Evolutionary conservation across 2,113 vertebrate species (phyloP), one percentile per base, ranked within the genome.

Genomic region (Microcebus lehilahytsara): DNA sequence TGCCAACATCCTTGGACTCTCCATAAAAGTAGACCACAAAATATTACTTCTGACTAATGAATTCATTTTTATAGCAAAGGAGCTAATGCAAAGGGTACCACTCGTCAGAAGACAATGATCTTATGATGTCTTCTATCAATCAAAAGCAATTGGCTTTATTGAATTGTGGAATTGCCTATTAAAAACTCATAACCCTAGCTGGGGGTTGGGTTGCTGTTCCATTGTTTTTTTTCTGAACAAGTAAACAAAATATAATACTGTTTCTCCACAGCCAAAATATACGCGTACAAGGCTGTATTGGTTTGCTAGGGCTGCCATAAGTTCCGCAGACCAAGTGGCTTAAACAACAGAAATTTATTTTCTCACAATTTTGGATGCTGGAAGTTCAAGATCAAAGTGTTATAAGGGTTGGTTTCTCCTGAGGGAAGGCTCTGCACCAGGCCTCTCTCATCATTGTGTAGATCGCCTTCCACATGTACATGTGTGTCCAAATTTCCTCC

Each of bases 341-440:
- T 92, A 85, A 79, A 67, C 23, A 49, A 81, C 51, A 72, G n/a
- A 89, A 92, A 60, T 53, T 62, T 83, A 53, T 93, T 94, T 89
- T 85, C 62, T 58, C 30, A 83, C 34, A 66, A 11, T 66, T 49
- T 37, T 79, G 9, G 88, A 67, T 13, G 30, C 67, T 90, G n/a
- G 17, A 92, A 71, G 25, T 89, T 30, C 62, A 53, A 85, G 72
- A 91, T n/a, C 37, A 49, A 77, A 16, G 20, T 56, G 6, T 25
- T 34, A 49, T 9, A 16, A 75, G n/a, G 20, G 32, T 13, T 91
- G 77, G 14, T 32, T 72, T 32, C 20, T 88, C 72, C 37, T 84
- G 37, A 87, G 20, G 22, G 60, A 58, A 66, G 27, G 32, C 32
- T 46, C 22, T 77, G 23, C 6, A 27, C n/a, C 60, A 40, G n/a